Base-by-base conservation (phyloP, 2,113 vertebrate genomes). In the Nymphicus hollandicus region DNA sequence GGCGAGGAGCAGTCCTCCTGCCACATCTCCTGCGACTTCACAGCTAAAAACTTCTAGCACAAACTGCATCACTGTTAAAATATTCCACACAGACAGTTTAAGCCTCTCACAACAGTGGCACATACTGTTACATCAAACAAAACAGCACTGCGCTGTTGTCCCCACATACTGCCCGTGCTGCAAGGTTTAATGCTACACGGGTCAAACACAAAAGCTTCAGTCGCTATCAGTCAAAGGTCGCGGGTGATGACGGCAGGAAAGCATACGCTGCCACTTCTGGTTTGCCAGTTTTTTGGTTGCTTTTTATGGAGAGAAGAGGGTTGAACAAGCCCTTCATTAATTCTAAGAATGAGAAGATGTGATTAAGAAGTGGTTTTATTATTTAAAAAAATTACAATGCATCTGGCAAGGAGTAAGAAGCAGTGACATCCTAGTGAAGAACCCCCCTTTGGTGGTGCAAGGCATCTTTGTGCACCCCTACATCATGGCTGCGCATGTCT, bases 401-500 rank as follows among this genome's bases (percentile, higher is more conserved):
- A 3, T 5, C 86, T 72, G 87, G 72, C 43, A 31, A 41, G 81
- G 72, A 69, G 77, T 33, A 19, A 66, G 66, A 24, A 19, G 0
- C 55, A 84, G 74, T 16, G 56, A 35, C 22, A 24, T 39, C 33
- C 50, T 11, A 5, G 49, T 1, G 43, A 7, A 1, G 47, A 8
- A 23, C 18, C 47, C 39, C 9, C 0, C 41, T 24, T 47, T 7
- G 63, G 43, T 9, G 31, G 18, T 29, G 31, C n/a, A 2, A 9
- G 33, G 49, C 74, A 23, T 44, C 61, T 58, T 5, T 3, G 28
- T 5, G 58, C 27, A 6, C 6, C 3, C 22, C 39, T 12, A n/a
- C 46, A 2, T 10, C 39, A 1, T 0, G 31, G n/a, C 55, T 28
- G 31, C 1, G 0, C 27, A 9, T 1, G 0, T 15, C 52, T 37